Base-by-base conservation (phyloP, 1,140 invertebrate species). In the Drosophila pruinosa region DNA sequence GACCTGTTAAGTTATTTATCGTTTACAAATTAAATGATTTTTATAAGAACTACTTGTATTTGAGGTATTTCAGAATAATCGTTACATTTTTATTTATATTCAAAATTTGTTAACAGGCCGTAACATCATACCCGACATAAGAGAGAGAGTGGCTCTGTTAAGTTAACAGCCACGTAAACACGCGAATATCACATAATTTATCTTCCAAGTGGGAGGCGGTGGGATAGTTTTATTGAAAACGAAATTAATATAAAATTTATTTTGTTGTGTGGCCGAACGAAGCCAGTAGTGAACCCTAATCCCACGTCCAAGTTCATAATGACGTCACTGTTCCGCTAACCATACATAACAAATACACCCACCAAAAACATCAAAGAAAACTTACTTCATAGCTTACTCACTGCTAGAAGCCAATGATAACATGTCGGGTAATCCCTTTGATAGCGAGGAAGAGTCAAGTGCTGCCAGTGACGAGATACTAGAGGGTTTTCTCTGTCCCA, bases 401-500 rank as follows among this genome's bases (percentile, higher is more conserved):
- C 62, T 31, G 39, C 10, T 14, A 7, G 0, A 36, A 53, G 22
- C 22, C 8, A 34, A 45, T 67, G 68, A 41, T 47, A 72, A 34
- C 21, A 86, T 86, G 82, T 82, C 82, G 3, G 54, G 78, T 3
- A 89, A 89, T 83, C 83, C 83, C n/a, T 89, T 89, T 7, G 83
- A 85, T 48, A 88, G 82, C 34, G 82, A 88, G 8, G 83, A 89
- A 1, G 83, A 90, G 4, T 48, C 67, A 92, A 93, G 62, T 14
- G 48, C 70, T 2, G 28, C 41, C 34, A 78, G 68, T 38, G 93
- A 92, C 8, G 93, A 95, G 77, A 95, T 97, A 59, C 92, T 96
- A 58, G 97, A 99, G 91, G 98, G 98, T 4, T 98, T 98, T 90
- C 92, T 99, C 2, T 99, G 98, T 92, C 97, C 98, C 0, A 96